Evolutionary conservation across 2,888 invertebrate genomes (phyloP).

Genomic region (Heliconius hortense): DNA sequence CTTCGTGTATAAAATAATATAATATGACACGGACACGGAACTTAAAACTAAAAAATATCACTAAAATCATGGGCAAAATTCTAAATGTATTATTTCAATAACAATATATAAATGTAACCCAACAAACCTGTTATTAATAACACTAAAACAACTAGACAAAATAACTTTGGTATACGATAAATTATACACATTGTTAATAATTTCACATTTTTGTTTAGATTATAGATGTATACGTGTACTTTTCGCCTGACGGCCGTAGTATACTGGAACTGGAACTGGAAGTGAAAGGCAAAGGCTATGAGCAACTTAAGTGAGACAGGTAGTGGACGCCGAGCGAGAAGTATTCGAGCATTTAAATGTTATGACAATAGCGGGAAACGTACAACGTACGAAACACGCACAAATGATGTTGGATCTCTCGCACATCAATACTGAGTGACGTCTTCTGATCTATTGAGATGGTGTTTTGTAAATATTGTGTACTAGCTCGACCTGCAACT

Average conservation of each 20-base stretch:
- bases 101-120: constrained; percentile 43
- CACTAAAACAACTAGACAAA: constrained; percentile 60
- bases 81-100: not conserved
- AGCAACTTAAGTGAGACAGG: constrained; percentile 56
- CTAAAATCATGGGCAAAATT: not conserved
- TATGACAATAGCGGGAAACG: constrained; percentile 33
- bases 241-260: not conserved
- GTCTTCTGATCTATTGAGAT: not conserved
- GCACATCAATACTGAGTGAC: not conserved
- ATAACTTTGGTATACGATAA: constrained; percentile 72
- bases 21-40: constrained; percentile 5
- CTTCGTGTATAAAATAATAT: not conserved
- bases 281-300: constrained; percentile 51
- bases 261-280: constrained; percentile 60
- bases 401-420: not conserved
- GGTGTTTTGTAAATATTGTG: not conserved
- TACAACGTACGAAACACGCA: constrained; percentile 14
- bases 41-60: not conserved
- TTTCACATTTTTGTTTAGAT: constrained; percentile 44
- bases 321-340: constrained; percentile 39
- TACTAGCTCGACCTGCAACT: not conserved
- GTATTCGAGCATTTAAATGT: constrained; percentile 47
- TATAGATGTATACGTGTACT: not conserved
- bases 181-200: constrained; percentile 52
- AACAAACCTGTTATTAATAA: constrained; percentile 55